Conservation (phyloP, 2,888 invertebrate genomes). For the Drosophila ezoana region DNA sequence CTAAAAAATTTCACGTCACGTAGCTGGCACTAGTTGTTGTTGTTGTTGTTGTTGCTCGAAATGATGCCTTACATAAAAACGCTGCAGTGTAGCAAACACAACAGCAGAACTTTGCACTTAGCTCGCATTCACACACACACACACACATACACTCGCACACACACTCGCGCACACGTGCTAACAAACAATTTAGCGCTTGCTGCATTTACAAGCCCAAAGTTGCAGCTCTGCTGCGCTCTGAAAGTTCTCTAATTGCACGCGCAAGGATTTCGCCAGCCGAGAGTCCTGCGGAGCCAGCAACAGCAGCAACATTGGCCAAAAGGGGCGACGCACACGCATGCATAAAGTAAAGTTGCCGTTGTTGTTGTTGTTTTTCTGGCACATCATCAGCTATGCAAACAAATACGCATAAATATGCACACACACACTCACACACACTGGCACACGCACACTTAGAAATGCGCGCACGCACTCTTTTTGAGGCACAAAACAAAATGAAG, state of each 20-base stretch:
- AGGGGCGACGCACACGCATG: conserved; percentile 57
- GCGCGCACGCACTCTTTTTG: conserved; percentile 56
- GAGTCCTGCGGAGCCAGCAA: conserved; percentile 19
- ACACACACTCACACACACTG: conserved; percentile 20
- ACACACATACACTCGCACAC: conserved; percentile 13
- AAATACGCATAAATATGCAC: conserved; percentile 82
- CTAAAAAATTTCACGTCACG: conserved; percentile 78
- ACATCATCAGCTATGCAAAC: conserved; percentile 80
- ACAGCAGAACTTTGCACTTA: conserved; percentile 80
- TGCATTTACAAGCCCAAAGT: conserved; percentile 57
- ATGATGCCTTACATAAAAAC: conserved; percentile 55
- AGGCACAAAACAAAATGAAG: conserved; percentile 45
- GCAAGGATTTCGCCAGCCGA: conserved; percentile 46
- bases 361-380: conserved; percentile 57
- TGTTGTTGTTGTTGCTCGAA: conserved; percentile 38
- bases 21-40: conserved; percentile 45
- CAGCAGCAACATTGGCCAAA: conserved; percentile 28
- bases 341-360: conserved; percentile 45
- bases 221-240: conserved; percentile 59
- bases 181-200: conserved; percentile 77
- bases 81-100: conserved; percentile 37
- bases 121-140: conserved; percentile 43
- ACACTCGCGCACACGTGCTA: conserved; percentile 42
- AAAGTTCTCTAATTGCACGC: conserved; percentile 74
- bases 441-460: conserved; percentile 35